Conservation (phyloP, 1,140 invertebrate species). For the Bemisia tabaci region DNA sequence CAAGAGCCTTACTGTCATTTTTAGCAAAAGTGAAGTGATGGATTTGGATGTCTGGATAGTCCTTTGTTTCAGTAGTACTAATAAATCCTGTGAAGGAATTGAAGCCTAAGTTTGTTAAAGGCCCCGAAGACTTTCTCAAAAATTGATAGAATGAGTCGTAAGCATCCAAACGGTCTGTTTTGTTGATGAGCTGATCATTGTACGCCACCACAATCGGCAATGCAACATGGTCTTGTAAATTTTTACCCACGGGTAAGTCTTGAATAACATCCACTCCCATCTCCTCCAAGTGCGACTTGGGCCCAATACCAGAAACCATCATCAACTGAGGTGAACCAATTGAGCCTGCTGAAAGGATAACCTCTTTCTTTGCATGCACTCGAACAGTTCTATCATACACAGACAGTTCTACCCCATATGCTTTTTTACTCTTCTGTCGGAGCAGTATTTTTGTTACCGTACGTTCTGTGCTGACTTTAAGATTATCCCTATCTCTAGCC, state of each 20-base stretch:
- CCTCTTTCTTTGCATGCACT: conserved; percentile 21
- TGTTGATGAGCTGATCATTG: conserved; percentile 53
- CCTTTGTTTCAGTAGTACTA: conserved; percentile 54
- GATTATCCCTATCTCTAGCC: conserved; percentile 36
- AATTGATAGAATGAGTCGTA: conserved; percentile 7
- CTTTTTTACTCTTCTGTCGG: conserved; percentile 26
- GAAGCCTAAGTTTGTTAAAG: conserved; percentile 7
- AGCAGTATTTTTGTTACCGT: conserved; percentile 39
- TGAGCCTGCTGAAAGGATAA: conserved; percentile 24
- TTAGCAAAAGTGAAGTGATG: conserved; percentile 14
- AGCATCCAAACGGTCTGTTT: conserved; percentile 48
- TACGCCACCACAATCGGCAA: conserved; percentile 56
- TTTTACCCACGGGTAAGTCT: conserved; percentile 59
- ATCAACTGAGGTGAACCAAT: conserved; percentile 28
- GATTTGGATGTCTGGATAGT: conserved; percentile 55
- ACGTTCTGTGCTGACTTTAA: conserved; percentile 37
- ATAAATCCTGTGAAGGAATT: conserved; percentile 36
- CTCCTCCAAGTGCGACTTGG: conserved; percentile 26
- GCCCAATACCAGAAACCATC: conserved; percentile 35
- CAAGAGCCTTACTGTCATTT: no score
- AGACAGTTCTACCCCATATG: conserved; percentile 16
- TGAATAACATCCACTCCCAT: conserved; percentile 39
- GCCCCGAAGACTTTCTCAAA: conserved; percentile 11
- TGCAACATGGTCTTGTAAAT: conserved; percentile 62
- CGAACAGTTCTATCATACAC: conserved; percentile 11